phyloP scores from a whole-genome alignment of 2,888 invertebrate genomes.

The Drosophila flavopinicola region DNA sequence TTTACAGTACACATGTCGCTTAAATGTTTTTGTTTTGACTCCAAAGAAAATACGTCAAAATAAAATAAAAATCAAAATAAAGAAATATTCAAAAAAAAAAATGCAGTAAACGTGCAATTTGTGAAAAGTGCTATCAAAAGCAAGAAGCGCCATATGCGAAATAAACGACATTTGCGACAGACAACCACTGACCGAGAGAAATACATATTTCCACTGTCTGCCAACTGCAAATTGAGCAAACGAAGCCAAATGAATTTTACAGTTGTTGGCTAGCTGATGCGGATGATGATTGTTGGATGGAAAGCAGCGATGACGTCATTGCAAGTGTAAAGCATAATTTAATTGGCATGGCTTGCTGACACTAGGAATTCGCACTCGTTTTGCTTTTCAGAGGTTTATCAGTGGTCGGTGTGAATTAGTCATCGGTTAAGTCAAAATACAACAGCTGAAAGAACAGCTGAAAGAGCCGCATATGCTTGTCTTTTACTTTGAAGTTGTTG shows the following conservation, averaged over 20 bases:
- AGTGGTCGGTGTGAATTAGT: conserved; percentile 48
- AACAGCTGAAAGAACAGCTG: conserved; percentile 18
- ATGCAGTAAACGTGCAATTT: conserved; percentile 68
- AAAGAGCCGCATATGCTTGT: conserved; percentile 30
- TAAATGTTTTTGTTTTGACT: conserved; percentile 35
- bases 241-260: conserved; percentile 17
- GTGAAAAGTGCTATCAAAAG: conserved; percentile 57
- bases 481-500: conserved; percentile 29
- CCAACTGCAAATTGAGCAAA: conserved; percentile 49
- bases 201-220: conserved; percentile 48
- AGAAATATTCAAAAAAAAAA: conserved; percentile 28
- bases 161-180: conserved; percentile 4
- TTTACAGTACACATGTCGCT: conserved; percentile 33
- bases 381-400: conserved; percentile 44
- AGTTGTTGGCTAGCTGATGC: conserved; percentile 14
- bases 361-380: conserved; percentile 7
- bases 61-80: conserved; percentile 12
- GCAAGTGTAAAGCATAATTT: conserved; percentile 15
- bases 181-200: conserved; percentile 33
- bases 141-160: conserved; percentile 59
- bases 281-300: conserved; percentile 16
- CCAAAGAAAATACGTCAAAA: conserved; percentile 16
- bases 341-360: conserved; percentile 6
- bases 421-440: too few species aligned
- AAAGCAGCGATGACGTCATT: conserved; percentile 50